Percentiles rank a stretch among this genome's conserved stretches.
phyloP scores from a whole-genome alignment of 64 coral and sea anemone species.

The Platygyra sinensis region DNA sequence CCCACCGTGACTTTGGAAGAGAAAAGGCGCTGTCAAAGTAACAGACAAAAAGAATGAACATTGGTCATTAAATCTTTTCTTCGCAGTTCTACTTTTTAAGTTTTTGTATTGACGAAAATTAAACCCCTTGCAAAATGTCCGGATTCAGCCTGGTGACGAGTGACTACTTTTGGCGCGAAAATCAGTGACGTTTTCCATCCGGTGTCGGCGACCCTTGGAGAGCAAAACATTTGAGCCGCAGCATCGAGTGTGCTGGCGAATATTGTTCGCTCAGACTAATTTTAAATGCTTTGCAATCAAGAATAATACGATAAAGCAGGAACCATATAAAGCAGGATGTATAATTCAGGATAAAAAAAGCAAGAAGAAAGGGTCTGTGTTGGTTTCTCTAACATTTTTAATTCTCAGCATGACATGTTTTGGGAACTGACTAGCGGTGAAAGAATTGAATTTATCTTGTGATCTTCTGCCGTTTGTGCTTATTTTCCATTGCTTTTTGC shows the following conservation, averaged over 20 bases:
- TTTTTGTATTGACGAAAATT: too few species aligned
- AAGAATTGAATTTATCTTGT: neutral
- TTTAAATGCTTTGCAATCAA: neutral
- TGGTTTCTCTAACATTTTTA: neutral
- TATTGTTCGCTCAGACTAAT: neutral
- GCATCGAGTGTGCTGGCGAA: neutral
- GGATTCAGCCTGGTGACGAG: neutral
- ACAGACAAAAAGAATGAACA: neutral
- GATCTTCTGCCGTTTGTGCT: too few species aligned
- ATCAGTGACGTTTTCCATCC: neutral
- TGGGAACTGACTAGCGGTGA: neutral
- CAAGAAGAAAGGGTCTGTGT: neutral
- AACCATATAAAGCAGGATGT: too few species aligned
- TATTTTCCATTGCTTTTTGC: too few species aligned
- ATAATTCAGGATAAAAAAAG: too few species aligned
- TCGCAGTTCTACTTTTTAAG: too few species aligned
- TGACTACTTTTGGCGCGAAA: neutral
- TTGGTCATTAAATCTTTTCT: neutral
- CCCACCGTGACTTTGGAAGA: constrained; percentile 89
- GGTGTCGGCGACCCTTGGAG: neutral
- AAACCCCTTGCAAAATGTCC: neutral
- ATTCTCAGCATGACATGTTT: neutral
- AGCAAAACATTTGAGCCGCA: neutral
- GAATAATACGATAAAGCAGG: neutral
- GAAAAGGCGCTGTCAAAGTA: constrained; percentile 68